Percentiles rank a stretch among this genome's conserved stretches.
Evolutionary conservation across 2,797 vertebrate species (phyloP).

Genomic region (Sebastes oblongus): DNA sequence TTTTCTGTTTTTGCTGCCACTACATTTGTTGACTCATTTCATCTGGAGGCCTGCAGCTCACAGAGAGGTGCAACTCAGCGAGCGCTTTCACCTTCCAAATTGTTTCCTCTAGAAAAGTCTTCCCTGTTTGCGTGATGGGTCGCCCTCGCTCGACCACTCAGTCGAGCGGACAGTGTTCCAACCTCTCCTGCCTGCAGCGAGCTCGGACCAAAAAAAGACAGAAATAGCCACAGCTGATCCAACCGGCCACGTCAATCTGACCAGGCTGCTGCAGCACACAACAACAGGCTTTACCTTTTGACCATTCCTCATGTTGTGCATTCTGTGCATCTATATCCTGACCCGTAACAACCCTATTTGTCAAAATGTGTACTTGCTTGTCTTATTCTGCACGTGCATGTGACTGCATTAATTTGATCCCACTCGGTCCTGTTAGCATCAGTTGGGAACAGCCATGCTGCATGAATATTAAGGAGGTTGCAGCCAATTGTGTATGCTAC

Average conservation of each 20-base stretch:
- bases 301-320: neutral
- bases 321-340: neutral
- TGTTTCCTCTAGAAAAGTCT: constrained; percentile 30
- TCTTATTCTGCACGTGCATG: constrained; percentile 6
- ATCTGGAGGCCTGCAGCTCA: constrained; percentile 19
- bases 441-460: constrained; percentile 55
- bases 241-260: constrained; percentile 43
- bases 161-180: constrained; percentile 37
- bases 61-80: constrained; percentile 18
- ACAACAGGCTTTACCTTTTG: neutral
- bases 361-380: constrained; percentile 18
- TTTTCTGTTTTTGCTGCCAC: neutral
- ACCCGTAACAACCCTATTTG: neutral
- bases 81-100: constrained; percentile 42
- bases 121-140: constrained; percentile 23
- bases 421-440: constrained; percentile 58
- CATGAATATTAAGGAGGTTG: constrained; percentile 77
- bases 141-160: constrained; percentile 46
- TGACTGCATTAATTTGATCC: constrained; percentile 47
- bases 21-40: neutral
- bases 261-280: constrained; percentile 30
- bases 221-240: constrained; percentile 59
- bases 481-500: constrained; percentile 55
- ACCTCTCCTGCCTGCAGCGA: constrained; percentile 56
- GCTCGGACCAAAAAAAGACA: constrained; percentile 46